These are phyloP conservation scores for Tortrix viridana DNA, from an alignment of 2,888 invertebrate genomes.

Conservation along the genomic window DNA sequence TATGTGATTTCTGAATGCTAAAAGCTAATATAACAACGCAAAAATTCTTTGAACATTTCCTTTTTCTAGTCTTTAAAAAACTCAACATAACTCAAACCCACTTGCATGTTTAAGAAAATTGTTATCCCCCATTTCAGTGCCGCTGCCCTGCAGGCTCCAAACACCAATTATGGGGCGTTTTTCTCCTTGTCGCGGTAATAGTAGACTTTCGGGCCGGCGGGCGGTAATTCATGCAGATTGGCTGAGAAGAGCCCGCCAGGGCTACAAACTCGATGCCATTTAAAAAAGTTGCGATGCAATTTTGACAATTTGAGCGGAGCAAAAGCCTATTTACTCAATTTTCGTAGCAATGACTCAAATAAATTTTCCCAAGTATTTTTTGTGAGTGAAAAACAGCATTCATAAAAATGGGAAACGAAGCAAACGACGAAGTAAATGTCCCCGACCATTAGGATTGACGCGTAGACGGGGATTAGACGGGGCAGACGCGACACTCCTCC, in stretches of 20 bases:
- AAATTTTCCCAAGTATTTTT: not conserved
- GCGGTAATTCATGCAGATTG: conserved; percentile 22
- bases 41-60: too few relatives aligned
- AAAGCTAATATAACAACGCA: too few relatives aligned
- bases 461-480: conserved; percentile 8
- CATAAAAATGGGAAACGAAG: conserved; percentile 24
- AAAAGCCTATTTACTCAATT: too few relatives aligned
- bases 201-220: conserved; percentile 11
- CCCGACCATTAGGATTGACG: conserved; percentile 23
- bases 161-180: conserved; percentile 15
- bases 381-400: conserved; percentile 9
- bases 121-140: not conserved
- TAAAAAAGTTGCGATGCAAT: conserved; percentile 15
- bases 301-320: not conserved
- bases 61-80: too few relatives aligned
- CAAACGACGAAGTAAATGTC: conserved; percentile 34
- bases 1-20: too few relatives aligned
- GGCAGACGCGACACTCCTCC: conserved; percentile 21
- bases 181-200: conserved; percentile 15
- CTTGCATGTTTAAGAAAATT: not conserved
- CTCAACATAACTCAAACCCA: not conserved
- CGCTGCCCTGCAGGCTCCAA: conserved; percentile 7
- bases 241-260: conserved; percentile 9
- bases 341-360: too few relatives aligned
- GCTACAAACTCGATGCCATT: not conserved